phyloP scores from a whole-genome alignment of 2,888 invertebrate genomes.

The Eueremaeus valkanovi region DNA sequence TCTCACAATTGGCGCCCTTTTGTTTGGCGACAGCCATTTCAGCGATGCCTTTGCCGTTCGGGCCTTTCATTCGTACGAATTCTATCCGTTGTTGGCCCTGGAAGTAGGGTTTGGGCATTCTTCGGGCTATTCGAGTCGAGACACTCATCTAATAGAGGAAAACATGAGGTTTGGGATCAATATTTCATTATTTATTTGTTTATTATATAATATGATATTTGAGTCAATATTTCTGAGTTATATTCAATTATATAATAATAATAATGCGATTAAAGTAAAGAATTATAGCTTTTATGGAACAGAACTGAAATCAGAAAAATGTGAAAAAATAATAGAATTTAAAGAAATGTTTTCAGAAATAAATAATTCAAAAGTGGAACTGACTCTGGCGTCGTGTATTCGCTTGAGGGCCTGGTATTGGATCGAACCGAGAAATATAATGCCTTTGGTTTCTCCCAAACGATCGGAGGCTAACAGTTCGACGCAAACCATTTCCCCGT shows the following conservation, averaged over 20 bases:
- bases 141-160: slow-evolving; percentile 85
- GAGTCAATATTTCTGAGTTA: too few relatives aligned
- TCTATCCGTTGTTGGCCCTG: slow-evolving; percentile 72
- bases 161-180: too few relatives aligned
- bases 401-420: slow-evolving; percentile 94
- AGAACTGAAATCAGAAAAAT: neutral
- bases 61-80: slow-evolving; percentile 97
- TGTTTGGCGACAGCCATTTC: slow-evolving; percentile 96
- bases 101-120: slow-evolving; percentile 36
- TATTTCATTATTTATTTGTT: too few relatives aligned
- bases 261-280: neutral
- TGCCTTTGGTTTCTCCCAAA: slow-evolving; percentile 77
- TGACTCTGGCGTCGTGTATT: slow-evolving; percentile 91
- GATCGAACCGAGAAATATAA: slow-evolving; percentile 95
- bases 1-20: slow-evolving; percentile 84
- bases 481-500: slow-evolving; percentile 98
- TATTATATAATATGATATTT: too few relatives aligned
- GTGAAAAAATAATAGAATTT: neutral
- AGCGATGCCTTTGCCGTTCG: slow-evolving; percentile 90
- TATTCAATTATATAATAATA: slow-evolving; percentile 54
- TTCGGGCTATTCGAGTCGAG: slow-evolving; percentile 88
- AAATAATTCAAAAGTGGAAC: too few relatives aligned
- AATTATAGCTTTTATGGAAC: neutral
- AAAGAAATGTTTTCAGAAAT: too few relatives aligned
- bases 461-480: slow-evolving; percentile 91